These are phyloP conservation scores for Zeugodacus cucurbitae DNA, from an alignment of 1,140 invertebrate genomes.

Conservation along the genomic window DNA sequence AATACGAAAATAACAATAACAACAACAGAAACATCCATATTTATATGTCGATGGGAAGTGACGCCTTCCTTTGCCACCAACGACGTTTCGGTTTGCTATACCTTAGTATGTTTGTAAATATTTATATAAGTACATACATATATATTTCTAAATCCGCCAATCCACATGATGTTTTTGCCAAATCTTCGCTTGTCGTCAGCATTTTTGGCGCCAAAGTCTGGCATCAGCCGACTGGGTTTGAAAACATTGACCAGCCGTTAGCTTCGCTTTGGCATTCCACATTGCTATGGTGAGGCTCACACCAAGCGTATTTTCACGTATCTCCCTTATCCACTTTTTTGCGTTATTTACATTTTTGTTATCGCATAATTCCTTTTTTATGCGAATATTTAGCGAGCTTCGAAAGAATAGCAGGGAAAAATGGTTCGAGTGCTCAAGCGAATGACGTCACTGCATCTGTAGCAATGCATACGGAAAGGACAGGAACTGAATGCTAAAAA, in stretches of 20 bases:
- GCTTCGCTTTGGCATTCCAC: not conserved
- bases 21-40: not conserved
- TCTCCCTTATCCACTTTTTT: not conserved
- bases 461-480: not conserved
- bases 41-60: not conserved
- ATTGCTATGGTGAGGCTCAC: not conserved
- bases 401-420: not conserved
- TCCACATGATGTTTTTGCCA: no score
- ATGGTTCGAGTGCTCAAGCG: not conserved
- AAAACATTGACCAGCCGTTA: not conserved
- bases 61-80: not conserved
- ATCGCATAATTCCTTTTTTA: not conserved
- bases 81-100: not conserved
- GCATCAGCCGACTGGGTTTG: not conserved
- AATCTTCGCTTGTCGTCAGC: not conserved
- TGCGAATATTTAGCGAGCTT: not conserved
- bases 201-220: not conserved
- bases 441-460: not conserved
- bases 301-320: not conserved
- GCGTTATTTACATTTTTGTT: not conserved
- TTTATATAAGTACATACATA: no score
- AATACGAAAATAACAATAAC: not conserved
- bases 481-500: not conserved
- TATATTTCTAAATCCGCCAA: no score
- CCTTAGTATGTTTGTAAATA: not conserved